Evolutionary conservation across 2,888 invertebrate species (phyloP).

Genomic region (Lamellibrachia columna): DNA sequence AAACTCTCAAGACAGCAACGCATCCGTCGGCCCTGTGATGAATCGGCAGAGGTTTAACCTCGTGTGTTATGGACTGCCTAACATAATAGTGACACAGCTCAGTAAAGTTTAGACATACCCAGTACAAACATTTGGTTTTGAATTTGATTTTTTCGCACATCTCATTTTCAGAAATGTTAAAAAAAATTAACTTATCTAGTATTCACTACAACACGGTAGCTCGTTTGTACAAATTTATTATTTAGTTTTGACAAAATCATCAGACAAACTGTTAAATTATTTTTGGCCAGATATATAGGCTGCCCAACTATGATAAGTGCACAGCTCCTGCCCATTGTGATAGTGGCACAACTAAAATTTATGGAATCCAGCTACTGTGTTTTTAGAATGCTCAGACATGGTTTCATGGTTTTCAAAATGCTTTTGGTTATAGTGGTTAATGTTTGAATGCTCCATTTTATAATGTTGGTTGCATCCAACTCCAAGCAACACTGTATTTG

Average conservation of each 20-base stretch:
- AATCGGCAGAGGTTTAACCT: slow-evolving; percentile 56
- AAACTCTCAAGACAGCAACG: not conserved
- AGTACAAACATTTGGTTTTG: no score
- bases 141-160: no score
- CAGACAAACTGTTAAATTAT: no score
- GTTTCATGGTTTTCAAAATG: not conserved
- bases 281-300: not conserved
- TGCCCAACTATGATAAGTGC: not conserved
- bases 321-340: no score
- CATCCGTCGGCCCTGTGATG: not conserved
- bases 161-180: no score
- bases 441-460: no score
- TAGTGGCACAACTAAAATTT: no score
- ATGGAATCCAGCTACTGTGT: not conserved
- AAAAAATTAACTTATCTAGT: no score
- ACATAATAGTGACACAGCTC: slow-evolving; percentile 58
- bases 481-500: not conserved
- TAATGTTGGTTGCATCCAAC: no score
- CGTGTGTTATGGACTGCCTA: slow-evolving; percentile 65
- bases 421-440: not conserved
- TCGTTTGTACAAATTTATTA: no score
- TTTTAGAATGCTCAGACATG: not conserved
- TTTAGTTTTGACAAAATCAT: no score
- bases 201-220: no score
- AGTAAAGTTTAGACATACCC: slow-evolving; percentile 26